Percentiles rank a stretch among this genome's conserved stretches.
These are phyloP conservation scores for Camponotus vicinus DNA, from an alignment of 1,140 invertebrate genomes.

Conservation along the genomic window DNA sequence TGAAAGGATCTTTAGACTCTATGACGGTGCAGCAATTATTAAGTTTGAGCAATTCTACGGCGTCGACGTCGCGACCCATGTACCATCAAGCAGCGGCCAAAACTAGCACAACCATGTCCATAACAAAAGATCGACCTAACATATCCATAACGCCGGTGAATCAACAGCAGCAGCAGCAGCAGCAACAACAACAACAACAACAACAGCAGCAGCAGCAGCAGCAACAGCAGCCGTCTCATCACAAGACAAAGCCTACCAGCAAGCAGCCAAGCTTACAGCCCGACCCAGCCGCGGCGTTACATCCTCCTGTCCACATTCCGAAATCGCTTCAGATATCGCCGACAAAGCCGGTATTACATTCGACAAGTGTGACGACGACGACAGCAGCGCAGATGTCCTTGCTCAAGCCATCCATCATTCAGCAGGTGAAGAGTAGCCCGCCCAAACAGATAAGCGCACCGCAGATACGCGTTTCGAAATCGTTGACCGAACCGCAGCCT, in stretches of 20 bases:
- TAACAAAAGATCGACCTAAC: conserved; percentile 80
- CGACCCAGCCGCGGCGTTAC: conserved; percentile 50
- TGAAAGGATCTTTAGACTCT: conserved; percentile 64
- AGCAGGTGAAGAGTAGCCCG: conserved; percentile 70
- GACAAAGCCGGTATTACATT: conserved; percentile 65
- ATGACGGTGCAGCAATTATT: conserved; percentile 74
- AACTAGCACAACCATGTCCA: conserved; percentile 62
- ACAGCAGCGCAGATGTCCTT: conserved; percentile 77
- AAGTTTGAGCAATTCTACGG: conserved; percentile 68
- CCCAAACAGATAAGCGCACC: conserved; percentile 77
- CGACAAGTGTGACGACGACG: conserved; percentile 22
- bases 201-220: too few species aligned
- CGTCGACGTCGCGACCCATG: conserved; percentile 61
- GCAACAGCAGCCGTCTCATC: background rate
- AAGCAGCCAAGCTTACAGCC: conserved; percentile 57
- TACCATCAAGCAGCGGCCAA: conserved; percentile 69
- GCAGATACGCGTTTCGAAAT: conserved; percentile 81
- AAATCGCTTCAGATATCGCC: conserved; percentile 67
- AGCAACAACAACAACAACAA: too few species aligned
- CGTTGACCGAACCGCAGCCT: conserved; percentile 78
- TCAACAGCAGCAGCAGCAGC: conserved; percentile 20
- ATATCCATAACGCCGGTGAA: conserved; percentile 83
- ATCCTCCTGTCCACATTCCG: conserved; percentile 63
- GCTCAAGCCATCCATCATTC: conserved; percentile 76
- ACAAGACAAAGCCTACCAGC: conserved; percentile 72